phyloP scores from a whole-genome alignment of 2,113 vertebrate species.

The Sapayoa aenigma region DNA sequence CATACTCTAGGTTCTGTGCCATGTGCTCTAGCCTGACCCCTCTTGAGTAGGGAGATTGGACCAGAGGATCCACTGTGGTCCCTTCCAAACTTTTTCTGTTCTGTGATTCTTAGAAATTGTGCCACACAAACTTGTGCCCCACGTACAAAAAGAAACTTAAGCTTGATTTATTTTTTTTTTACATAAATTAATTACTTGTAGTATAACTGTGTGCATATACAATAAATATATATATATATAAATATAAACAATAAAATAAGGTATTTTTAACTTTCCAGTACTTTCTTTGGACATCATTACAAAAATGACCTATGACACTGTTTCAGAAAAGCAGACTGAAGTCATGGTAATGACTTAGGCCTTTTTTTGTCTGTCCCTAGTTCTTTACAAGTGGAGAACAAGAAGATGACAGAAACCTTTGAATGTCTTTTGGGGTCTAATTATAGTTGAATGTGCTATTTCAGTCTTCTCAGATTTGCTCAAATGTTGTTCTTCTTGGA shows the following conservation, averaged over 20 bases:
- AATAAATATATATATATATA: no score
- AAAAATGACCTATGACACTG: not conserved
- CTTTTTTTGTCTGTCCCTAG: not conserved
- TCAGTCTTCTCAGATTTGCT: not conserved
- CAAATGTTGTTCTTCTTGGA: not conserved
- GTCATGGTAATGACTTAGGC: not conserved
- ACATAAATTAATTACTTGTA: not conserved
- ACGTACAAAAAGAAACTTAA: not conserved
- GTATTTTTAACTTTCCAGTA: not conserved
- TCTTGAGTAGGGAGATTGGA: not conserved
- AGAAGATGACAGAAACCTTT: not conserved
- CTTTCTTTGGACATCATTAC: not conserved
- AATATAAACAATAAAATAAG: not conserved
- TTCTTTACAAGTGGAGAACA: not conserved
- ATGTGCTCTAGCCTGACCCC: not conserved
- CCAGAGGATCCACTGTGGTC: not conserved
- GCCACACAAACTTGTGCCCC: not conserved
- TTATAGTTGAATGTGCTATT: not conserved
- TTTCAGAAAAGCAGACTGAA: not conserved
- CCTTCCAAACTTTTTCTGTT: not conserved
- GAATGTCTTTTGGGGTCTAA: not conserved
- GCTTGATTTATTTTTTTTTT: not conserved
- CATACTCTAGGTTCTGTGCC: not conserved
- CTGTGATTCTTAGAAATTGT: not conserved
- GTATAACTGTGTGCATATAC: not conserved